Percentiles rank a stretch among this genome's conserved stretches.
phyloP scores from a whole-genome alignment of 2,797 vertebrate genomes.

The Streptopelia turtur region DNA sequence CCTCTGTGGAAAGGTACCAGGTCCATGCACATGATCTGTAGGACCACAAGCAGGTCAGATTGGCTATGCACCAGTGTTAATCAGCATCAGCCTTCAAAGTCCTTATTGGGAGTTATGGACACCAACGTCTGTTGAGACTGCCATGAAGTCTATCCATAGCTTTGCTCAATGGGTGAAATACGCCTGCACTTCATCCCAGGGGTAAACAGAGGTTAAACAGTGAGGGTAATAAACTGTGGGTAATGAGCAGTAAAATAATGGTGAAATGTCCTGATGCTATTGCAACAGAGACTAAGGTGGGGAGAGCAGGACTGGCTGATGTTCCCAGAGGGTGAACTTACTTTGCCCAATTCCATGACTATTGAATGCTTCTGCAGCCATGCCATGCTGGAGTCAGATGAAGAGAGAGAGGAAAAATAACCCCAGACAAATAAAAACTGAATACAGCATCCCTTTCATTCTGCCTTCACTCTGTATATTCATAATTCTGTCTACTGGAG shows the following conservation, averaged over 20 bases:
- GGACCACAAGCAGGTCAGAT: not conserved
- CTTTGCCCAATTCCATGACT: not conserved
- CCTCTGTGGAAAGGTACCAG: not conserved
- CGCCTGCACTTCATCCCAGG: not conserved
- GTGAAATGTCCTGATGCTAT: not conserved
- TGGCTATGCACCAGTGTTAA: not conserved
- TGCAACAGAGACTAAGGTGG: not conserved
- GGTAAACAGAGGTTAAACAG: not conserved
- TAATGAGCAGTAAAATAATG: conserved; percentile 12
- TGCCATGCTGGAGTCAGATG: not conserved
- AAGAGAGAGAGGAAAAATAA: not conserved
- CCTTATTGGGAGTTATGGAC: not conserved
- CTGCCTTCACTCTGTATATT: not conserved
- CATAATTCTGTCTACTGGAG: not conserved
- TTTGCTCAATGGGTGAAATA: not conserved
- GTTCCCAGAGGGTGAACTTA: not conserved
- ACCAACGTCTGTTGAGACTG: not conserved
- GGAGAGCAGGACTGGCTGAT: not conserved
- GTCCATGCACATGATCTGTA: not conserved
- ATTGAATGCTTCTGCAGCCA: not conserved
- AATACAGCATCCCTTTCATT: not conserved
- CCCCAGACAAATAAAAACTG: not conserved
- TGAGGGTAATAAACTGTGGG: not conserved
- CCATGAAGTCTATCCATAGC: not conserved
- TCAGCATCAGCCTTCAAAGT: not conserved